phyloP scores from a whole-genome alignment of 2,888 invertebrate genomes.

The Synergus gifuensis region DNA sequence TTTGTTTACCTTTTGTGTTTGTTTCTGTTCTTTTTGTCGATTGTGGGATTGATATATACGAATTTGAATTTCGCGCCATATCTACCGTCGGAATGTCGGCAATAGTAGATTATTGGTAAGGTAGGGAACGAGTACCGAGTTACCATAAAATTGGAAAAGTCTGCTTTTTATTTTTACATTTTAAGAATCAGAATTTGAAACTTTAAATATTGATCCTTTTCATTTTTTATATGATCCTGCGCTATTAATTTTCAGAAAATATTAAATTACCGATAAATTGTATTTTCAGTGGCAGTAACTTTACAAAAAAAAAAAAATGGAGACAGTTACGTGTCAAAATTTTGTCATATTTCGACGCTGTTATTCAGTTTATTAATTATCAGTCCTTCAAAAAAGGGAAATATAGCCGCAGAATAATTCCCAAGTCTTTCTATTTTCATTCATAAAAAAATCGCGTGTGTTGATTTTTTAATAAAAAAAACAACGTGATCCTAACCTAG shows the following conservation, averaged over 20 bases:
- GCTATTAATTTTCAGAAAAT: not conserved
- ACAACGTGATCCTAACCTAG: not conserved
- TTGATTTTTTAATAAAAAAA: not conserved
- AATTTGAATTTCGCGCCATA: not conserved
- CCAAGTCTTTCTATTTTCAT: not conserved
- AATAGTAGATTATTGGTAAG: not conserved
- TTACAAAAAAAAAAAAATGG: not conserved
- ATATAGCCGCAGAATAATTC: not conserved
- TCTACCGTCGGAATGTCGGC: not conserved
- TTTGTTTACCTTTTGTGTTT: not conserved
- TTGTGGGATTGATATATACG: not conserved
- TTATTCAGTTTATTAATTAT: not conserved
- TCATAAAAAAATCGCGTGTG: not conserved
- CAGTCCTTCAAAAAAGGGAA: not conserved
- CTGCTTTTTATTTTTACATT: not conserved
- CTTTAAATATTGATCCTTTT: not conserved
- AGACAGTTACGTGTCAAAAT: not conserved
- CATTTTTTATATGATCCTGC: not conserved
- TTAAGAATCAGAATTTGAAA: not conserved
- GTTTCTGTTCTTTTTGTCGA: not conserved
- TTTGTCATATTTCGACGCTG: not conserved
- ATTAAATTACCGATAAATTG: too few species aligned
- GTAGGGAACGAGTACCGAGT: too few species aligned
- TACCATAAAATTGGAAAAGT: too few species aligned
- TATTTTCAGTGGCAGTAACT: too few species aligned